Evolutionary conservation across 2,113 vertebrate species (phyloP), one percentile per base, ranked within the genome.

Genomic region (Xiphias gladius): DNA sequence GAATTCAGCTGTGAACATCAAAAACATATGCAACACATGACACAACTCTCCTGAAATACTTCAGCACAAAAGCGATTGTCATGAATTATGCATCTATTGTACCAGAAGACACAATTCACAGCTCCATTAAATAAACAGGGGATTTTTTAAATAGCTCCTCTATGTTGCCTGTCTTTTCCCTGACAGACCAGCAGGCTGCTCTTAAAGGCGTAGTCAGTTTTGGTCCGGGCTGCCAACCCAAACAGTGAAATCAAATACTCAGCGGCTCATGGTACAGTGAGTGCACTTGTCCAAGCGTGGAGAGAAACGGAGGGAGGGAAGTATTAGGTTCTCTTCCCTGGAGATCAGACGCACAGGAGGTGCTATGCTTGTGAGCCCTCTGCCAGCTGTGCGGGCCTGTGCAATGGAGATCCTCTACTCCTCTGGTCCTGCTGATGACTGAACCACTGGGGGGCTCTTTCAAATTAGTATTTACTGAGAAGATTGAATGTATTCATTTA

Each of bases 191-290:
- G 73, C 69, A 81, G 84, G 83, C 80, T 82, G 87, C 86, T 82
- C 80, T 35, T 66, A 20, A 74, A 83, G 74, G 62, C 22, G 19
- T 46, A 28, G 84, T 89, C 83, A 85, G 87, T 81, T 90, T 91
- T 55, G 30, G 61, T 73, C 37, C 16, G 28, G 2, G 63, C 76
- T 85, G 93, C 94, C 94, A 94, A 95, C 77, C 88, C 87, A 93
- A 95, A 92, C 88, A 95, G 35, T 91, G 86, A 82, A 92, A 93
- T 87, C 79, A 28, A 88, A 92, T 83, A 82, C 86, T 79, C 59
- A 52, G 72, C 30, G 12, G 65, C 89, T 93, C 90, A 92, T 79
- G 91, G 91, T 90, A 91, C 78, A 89, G 79, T 80, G 91, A 90
- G 69, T 37, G 0, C 48, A 24, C 75, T 92, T 83, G 39, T 67